Evolutionary conservation across 53 echinoderm and acorn worm genomes (phyloP).

Genomic region (Mesocentrotus franciscanus): DNA sequence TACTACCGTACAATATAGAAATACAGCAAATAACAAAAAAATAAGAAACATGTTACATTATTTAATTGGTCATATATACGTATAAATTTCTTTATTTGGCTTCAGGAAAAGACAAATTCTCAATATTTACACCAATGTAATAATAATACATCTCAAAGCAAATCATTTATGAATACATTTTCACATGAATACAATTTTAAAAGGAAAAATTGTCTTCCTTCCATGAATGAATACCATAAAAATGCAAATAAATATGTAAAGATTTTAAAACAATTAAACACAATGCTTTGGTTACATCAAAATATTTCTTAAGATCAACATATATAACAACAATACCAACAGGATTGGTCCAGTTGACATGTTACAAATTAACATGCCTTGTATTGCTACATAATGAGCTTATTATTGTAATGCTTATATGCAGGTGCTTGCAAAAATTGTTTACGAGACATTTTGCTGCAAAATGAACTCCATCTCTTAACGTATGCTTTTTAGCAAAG

Average conservation of each 20-base stretch:
- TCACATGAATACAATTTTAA: conserved; percentile 35
- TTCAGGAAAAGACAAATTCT: conserved; percentile 60
- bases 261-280: neutral
- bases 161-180: conserved; percentile 37
- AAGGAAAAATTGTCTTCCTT: neutral
- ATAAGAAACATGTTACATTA: neutral
- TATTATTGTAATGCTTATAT: neutral
- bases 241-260: conserved; percentile 47
- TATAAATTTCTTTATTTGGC: conserved; percentile 66
- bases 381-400: conserved; percentile 10
- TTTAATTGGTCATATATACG: conserved; percentile 59
- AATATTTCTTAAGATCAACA: neutral
- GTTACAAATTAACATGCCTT: neutral
- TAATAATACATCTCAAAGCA: conserved; percentile 23
- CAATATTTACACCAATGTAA: conserved; percentile 44
- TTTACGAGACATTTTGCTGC: neutral
- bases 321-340: neutral
- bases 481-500: neutral
- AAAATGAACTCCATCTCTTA: neutral
- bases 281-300: conserved; percentile 5
- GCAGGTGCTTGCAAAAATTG: neutral
- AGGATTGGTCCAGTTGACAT: neutral
- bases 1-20: too few relatives aligned
- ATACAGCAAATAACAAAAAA: neutral
- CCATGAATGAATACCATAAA: conserved; percentile 18